phyloP scores from a whole-genome alignment of 1,140 invertebrate species.

The Ylistrum balloti region DNA sequence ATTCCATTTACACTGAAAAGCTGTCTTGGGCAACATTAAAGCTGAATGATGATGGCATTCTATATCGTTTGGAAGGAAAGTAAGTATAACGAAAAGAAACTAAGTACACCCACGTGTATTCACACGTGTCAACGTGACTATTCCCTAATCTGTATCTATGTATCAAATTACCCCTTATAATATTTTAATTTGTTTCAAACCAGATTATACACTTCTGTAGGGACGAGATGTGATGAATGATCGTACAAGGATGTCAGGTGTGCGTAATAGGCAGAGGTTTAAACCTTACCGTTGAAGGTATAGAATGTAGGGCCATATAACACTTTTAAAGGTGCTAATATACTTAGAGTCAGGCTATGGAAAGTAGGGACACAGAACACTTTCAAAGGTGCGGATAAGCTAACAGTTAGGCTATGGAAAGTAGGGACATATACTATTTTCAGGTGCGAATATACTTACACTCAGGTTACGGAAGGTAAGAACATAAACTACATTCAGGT shows the following conservation, averaged over 20 bases:
- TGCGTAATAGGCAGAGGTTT: background rate
- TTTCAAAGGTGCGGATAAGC: too few species aligned
- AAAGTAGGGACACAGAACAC: too few species aligned
- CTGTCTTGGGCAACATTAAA: conserved; percentile 96
- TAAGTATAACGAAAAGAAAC: conserved; percentile 64
- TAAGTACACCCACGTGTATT: background rate
- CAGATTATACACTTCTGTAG: background rate
- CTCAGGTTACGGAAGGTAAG: too few species aligned
- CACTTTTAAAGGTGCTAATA: too few species aligned
- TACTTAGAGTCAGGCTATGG: too few species aligned
- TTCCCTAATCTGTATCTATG: background rate
- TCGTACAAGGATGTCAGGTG: background rate
- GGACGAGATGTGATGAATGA: background rate
- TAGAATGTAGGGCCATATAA: too few species aligned
- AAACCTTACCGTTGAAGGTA: too few species aligned
- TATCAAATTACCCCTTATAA: background rate
- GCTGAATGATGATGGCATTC: conserved; percentile 95
- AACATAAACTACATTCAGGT: too few species aligned
- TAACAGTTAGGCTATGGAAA: too few species aligned
- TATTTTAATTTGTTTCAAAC: background rate
- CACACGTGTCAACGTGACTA: background rate
- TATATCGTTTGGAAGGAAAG: conserved; percentile 88
- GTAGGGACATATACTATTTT: too few species aligned
- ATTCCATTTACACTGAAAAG: conserved; percentile 95
- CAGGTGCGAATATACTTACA: too few species aligned